These are phyloP conservation scores for Parnassius mnemosyne DNA, from an alignment of 2,888 invertebrate genomes.

Conservation along the genomic window DNA sequence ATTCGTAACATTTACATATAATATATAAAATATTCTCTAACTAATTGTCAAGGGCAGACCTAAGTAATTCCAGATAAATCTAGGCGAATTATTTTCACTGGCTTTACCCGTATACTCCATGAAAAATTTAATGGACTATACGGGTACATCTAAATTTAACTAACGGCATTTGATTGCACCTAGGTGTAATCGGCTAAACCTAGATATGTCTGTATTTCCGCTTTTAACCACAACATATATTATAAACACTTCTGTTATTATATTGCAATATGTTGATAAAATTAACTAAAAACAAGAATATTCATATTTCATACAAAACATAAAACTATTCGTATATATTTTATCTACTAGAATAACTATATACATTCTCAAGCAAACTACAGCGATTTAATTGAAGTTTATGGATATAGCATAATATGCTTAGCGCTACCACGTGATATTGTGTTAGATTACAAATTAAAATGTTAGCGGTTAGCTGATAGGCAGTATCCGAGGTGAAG, in stretches of 20 bases:
- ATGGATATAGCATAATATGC: slow-evolving; percentile 39
- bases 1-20: too few relatives aligned
- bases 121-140: too few relatives aligned
- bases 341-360: not conserved
- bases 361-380: slow-evolving; percentile 10
- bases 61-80: too few relatives aligned
- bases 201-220: too few relatives aligned
- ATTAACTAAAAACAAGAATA: not conserved
- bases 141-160: too few relatives aligned
- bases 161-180: too few relatives aligned
- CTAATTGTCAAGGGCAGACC: too few relatives aligned
- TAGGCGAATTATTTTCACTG: too few relatives aligned
- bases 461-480: slow-evolving; percentile 66
- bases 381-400: slow-evolving; percentile 41
- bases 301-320: not conserved
- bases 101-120: too few relatives aligned
- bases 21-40: too few relatives aligned
- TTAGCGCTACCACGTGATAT: slow-evolving; percentile 62
- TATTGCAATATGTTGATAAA: not conserved
- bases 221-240: too few relatives aligned
- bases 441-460: slow-evolving; percentile 74
- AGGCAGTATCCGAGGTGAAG: slow-evolving; percentile 60
- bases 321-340: not conserved
- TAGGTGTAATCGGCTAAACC: too few relatives aligned
- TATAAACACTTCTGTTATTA: not conserved